Evolutionary conservation across 2,888 invertebrate species (phyloP), one percentile per base, ranked within the genome.

Genomic region (Agrenia bidenticulata): DNA sequence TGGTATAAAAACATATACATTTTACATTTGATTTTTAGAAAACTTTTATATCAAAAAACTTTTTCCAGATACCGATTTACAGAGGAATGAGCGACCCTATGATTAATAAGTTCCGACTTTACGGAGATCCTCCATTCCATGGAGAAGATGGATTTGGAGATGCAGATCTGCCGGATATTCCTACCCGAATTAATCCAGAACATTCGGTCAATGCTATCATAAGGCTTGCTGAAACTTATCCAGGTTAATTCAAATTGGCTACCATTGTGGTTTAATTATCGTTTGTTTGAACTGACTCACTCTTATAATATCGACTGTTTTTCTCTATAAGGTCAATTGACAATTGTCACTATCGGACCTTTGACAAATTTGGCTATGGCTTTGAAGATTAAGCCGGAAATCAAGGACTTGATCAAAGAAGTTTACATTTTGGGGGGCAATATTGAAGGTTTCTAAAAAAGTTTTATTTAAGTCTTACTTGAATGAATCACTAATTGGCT

Each of bases 301-400:
- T 11, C 39, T 17, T 45, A 15, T n/a, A 45, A 45, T n/a, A 39
- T 39, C 15, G 15, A 11, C 15, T 45, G 4, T 19, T n/a, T n/a
- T n/a, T n/a, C n/a, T n/a, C n/a, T n/a, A n/a, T n/a, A n/a, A 78
- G 80, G 78, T 41, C 75, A 79, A 51, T 37, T 81, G 13, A 77
- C 80, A 1, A 50, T 78, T 2, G 67, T 81, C 9, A 77, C 77
- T 58, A 63, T 81, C 5, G 82, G 80, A 2, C 82, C 82, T 0
- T 77, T 81, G 24, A 81, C 82, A 7, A 82, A 82, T 68, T 66
- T 82, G 21, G 82, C 81, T 13, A 68, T 81, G 55, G 81, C 81
- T 2, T 73, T 80, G 9, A 73, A 74, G 49, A 66, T 80, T 65
- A 80, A 81, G 63, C 78, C 79, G 9, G 61, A 72, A 0, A 78